Evolutionary conservation across 2,797 vertebrate species (phyloP).

Genomic region (Odontamblyopus lacepedii): DNA sequence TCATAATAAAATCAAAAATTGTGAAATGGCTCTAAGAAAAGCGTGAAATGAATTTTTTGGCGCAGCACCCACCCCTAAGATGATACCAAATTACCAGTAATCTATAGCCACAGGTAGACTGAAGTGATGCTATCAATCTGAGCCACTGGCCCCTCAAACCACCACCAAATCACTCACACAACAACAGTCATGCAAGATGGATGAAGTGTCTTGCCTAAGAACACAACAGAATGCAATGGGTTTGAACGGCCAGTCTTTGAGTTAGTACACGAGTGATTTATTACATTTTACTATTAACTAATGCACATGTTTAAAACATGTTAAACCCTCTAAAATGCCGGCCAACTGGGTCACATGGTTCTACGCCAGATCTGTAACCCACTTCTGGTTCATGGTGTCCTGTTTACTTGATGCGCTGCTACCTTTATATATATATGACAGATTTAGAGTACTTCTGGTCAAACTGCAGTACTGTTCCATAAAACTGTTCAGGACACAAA

Average conservation of each 20-base stretch:
- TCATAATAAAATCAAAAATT: no score
- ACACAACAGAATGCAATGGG: neutral
- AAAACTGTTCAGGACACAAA: constrained; percentile 13
- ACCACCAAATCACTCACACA: neutral
- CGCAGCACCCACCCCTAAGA: no score
- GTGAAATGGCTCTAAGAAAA: no score
- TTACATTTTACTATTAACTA: no score
- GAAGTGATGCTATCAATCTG: no score
- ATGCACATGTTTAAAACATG: no score
- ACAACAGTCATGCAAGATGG: neutral
- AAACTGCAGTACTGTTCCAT: constrained; percentile 17
- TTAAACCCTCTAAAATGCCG: neutral
- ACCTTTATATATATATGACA: neutral
- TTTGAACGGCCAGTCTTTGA: no score
- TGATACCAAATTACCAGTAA: no score
- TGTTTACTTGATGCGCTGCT: neutral
- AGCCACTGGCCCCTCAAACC: neutral
- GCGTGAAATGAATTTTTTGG: no score
- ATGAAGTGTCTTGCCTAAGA: neutral
- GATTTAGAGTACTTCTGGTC: neutral
- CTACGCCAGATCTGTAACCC: neutral
- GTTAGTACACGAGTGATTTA: no score
- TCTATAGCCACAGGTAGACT: no score
- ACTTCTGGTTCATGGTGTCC: neutral
- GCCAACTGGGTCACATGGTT: neutral